A percentile compares a stretch with the other conserved stretches of the same genome.
Conservation (phyloP, 2,113 vertebrate species). For the Turnix velox region DNA sequence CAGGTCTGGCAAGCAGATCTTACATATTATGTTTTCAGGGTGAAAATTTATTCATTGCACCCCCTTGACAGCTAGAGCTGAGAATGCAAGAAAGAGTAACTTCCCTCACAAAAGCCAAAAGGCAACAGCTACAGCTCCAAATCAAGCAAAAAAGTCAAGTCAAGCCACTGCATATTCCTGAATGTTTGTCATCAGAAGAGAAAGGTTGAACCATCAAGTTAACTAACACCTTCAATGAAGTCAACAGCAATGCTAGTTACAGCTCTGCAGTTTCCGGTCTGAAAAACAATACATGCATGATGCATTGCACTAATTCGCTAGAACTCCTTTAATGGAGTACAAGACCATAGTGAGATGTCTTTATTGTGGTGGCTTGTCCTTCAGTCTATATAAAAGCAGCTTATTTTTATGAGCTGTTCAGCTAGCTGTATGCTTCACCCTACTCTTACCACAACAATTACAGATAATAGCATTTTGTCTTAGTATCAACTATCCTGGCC, state of each 20-base stretch:
- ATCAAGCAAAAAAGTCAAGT: not conserved
- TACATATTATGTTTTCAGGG: not conserved
- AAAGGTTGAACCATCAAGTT: not conserved
- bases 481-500: not conserved
- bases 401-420: not conserved
- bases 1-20: not conserved
- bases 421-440: not conserved
- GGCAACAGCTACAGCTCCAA: not conserved
- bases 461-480: not conserved
- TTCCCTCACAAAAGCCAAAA: not conserved
- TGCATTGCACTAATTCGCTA: not conserved
- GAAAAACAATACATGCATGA: not conserved
- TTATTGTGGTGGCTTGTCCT: not conserved
- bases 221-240: not conserved
- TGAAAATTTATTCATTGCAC: not conserved
- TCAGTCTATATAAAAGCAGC: not conserved
- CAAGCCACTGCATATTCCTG: not conserved
- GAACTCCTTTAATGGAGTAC: not conserved
- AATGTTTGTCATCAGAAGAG: not conserved
- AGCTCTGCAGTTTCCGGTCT: not conserved
- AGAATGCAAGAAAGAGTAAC: not conserved
- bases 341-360: not conserved
- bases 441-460: not conserved
- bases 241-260: not conserved
- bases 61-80: not conserved